phyloP scores from a whole-genome alignment of 1,140 invertebrate species.

The Apis florea region DNA sequence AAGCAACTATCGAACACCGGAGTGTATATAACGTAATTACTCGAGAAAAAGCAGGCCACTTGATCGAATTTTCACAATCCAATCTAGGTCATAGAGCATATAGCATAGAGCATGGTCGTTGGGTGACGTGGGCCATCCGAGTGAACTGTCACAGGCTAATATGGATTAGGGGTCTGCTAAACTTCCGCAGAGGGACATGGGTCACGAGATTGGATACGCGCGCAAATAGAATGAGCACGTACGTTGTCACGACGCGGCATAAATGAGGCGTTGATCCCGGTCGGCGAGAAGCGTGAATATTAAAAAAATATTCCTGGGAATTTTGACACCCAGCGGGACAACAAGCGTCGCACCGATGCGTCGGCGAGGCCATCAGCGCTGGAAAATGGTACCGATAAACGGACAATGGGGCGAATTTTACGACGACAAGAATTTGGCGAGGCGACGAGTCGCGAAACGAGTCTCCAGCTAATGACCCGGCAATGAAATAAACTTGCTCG shows the following conservation, averaged over 20 bases:
- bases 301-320: background rate
- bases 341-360: too few relatives aligned
- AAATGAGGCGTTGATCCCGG: conserved; percentile 3
- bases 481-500: conserved; percentile 30
- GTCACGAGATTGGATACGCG: conserved; percentile 16
- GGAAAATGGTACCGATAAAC: conserved; percentile 1
- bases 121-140: background rate
- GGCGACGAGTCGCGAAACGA: conserved; percentile 13
- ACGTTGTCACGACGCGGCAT: conserved; percentile 1
- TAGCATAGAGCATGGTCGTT: too few relatives aligned
- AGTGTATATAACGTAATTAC: background rate
- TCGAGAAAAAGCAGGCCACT: background rate
- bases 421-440: conserved; percentile 21
- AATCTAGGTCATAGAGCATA: background rate
- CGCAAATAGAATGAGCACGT: conserved; percentile 34
- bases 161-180: conserved; percentile 17
- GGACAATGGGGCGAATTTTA: conserved; percentile 3
- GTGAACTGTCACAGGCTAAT: conserved; percentile 17
- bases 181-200: conserved; percentile 4
- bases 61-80: background rate
- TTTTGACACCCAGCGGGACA: too few relatives aligned
- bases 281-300: background rate
- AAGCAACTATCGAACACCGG: too few relatives aligned
- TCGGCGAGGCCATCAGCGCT: too few relatives aligned
- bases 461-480: conserved; percentile 26